phyloP scores from a whole-genome alignment of 2,113 vertebrate species.

The Notarius lentiginosus region DNA sequence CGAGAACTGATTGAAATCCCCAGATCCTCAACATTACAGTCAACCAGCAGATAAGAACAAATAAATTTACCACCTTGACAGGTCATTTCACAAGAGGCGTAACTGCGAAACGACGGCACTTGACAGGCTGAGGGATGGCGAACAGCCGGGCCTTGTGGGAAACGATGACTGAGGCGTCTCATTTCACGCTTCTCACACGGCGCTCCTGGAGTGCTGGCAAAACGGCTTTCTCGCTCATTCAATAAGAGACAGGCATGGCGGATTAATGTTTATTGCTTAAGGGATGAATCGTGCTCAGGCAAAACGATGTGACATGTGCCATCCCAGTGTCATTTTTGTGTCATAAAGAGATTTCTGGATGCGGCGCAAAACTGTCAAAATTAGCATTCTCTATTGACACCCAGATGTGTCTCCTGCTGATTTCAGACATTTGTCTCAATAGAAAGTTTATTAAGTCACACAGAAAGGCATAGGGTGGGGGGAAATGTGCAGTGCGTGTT shows the following conservation, averaged over 20 bases:
- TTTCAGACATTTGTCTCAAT: conserved; percentile 50
- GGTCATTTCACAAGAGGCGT: conserved; percentile 67
- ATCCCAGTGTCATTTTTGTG: conserved; percentile 27
- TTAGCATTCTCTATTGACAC: conserved; percentile 37
- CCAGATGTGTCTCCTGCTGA: conserved; percentile 47
- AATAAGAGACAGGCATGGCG: conserved; percentile 53
- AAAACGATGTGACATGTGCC: conserved; percentile 45
- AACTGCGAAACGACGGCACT: conserved; percentile 60
- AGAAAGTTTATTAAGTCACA: conserved; percentile 45
- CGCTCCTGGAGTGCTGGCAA: conserved; percentile 45
- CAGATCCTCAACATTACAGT: conserved; percentile 66
- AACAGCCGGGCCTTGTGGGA: conserved; percentile 65
- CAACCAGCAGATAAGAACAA: conserved; percentile 70
- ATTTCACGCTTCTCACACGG: conserved; percentile 60
- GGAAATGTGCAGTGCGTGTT: conserved; percentile 7
- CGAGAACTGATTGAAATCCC: conserved; percentile 62
- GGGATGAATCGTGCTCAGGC: conserved; percentile 45
- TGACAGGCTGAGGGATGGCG: conserved; percentile 68
- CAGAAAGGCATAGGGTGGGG: conserved; percentile 22
- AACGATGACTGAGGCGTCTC: conserved; percentile 61
- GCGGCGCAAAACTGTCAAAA: conserved; percentile 43
- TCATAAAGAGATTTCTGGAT: conserved; percentile 31
- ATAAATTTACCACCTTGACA: conserved; percentile 70
- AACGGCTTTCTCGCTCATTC: conserved; percentile 47
- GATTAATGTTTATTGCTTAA: conserved; percentile 58